Percentiles rank a stretch among this genome's conserved stretches.
Evolutionary conservation across 2,113 vertebrate species (phyloP).

Genomic region (Crotalus helleri): DNA sequence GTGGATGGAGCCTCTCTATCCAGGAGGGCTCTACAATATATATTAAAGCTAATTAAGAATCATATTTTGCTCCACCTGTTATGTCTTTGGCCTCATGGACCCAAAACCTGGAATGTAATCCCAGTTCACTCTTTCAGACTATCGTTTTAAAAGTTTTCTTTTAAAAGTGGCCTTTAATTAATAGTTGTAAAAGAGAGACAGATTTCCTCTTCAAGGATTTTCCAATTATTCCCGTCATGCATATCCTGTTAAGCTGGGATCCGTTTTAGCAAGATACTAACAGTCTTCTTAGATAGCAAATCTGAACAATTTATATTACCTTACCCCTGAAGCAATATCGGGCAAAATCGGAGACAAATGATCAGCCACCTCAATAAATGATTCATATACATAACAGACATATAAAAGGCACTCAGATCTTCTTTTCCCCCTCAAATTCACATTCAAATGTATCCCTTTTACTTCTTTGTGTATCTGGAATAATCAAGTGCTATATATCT

Average conservation of each 20-base stretch:
- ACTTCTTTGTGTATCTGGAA: not conserved
- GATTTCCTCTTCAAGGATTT: not conserved
- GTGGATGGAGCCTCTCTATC: not conserved
- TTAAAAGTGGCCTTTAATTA: not conserved
- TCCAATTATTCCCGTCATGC: not conserved
- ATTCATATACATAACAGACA: not conserved
- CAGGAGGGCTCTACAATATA: not conserved
- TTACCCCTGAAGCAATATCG: not conserved
- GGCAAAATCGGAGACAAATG: not conserved
- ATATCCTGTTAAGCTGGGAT: not conserved
- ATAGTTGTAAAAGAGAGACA: not conserved
- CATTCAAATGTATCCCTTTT: not conserved
- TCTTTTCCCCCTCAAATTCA: not conserved
- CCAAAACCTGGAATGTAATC: not conserved
- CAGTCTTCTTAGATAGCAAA: not conserved
- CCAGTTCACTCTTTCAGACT: not conserved
- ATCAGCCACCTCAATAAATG: not conserved
- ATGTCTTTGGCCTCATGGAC: not conserved
- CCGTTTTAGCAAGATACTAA: not conserved
- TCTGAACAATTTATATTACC: not conserved
- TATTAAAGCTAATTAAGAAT: not conserved
- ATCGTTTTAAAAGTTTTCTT: not conserved
- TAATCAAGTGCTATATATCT: not conserved
- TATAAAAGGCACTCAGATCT: not conserved
- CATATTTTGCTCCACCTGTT: not conserved